Conservation (phyloP, 2,888 invertebrate species). For the Pseudolycoriella hygida region DNA sequence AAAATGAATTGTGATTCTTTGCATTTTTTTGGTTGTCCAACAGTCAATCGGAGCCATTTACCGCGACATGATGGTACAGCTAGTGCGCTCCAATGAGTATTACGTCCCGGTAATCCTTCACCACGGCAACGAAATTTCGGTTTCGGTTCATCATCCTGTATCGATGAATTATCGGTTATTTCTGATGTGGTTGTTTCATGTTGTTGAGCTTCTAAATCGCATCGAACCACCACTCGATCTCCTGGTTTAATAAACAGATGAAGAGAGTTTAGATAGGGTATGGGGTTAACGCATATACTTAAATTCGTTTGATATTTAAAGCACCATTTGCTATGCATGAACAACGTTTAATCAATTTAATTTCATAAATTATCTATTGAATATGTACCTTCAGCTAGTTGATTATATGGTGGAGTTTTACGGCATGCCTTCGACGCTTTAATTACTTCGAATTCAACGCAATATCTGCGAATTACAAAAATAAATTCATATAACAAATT, state of each 20-base stretch:
- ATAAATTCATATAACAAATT: too few relatives aligned
- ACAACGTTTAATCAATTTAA: too few relatives aligned
- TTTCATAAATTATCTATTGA: too few relatives aligned
- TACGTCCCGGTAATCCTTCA: constrained; percentile 57
- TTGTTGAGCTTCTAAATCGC: constrained; percentile 66
- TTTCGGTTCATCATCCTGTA: constrained; percentile 12
- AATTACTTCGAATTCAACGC: constrained; percentile 66
- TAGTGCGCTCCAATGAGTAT: constrained; percentile 69
- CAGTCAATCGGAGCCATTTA: constrained; percentile 55
- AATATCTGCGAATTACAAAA: constrained; percentile 43
- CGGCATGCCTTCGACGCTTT: constrained; percentile 70
- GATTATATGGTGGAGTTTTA: constrained; percentile 51
- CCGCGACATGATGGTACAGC: constrained; percentile 79
- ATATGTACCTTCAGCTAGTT: constrained; percentile 51
- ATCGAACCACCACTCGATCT: constrained; percentile 59
- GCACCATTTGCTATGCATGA: too few relatives aligned
- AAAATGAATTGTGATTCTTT: constrained; percentile 27
- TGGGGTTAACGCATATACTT: too few relatives aligned
- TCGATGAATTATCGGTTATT: constrained; percentile 14
- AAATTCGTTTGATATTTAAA: too few relatives aligned
- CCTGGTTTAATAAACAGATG: too few relatives aligned
- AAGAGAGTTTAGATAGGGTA: too few relatives aligned
- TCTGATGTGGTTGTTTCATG: constrained; percentile 16
- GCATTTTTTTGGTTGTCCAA: constrained; percentile 28
- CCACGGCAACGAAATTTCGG: constrained; percentile 47